phyloP scores from a whole-genome alignment of 2,888 invertebrate species.

The Holacanthella duospinosa region DNA sequence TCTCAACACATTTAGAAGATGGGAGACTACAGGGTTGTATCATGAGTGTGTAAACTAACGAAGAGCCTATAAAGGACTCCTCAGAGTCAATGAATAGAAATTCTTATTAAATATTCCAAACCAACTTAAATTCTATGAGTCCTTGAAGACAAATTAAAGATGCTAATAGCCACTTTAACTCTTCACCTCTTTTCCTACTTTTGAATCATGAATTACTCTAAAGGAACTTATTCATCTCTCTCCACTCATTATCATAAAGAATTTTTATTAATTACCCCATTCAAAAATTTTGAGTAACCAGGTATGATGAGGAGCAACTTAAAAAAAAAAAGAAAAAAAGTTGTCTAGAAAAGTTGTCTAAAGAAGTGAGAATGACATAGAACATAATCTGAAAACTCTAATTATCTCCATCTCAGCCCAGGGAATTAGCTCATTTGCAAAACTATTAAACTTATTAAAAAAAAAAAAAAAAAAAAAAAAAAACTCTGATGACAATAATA shows the following conservation, averaged over 20 bases:
- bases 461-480: not conserved
- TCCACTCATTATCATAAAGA: not conserved
- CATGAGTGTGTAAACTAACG: too few relatives aligned
- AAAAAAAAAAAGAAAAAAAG: too few relatives aligned
- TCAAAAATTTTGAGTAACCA: too few relatives aligned
- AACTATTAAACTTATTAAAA: too few relatives aligned
- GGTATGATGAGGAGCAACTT: too few relatives aligned
- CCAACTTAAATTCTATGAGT: not conserved
- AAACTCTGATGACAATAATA: not conserved
- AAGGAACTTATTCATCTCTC: conserved; percentile 3
- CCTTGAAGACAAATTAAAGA: not conserved
- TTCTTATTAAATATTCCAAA: conserved; percentile 1
- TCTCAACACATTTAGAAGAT: too few relatives aligned
- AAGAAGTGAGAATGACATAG: not conserved
- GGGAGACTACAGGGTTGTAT: too few relatives aligned
- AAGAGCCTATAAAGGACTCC: too few relatives aligned
- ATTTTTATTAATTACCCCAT: too few relatives aligned
- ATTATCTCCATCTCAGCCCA: not conserved
- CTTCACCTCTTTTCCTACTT: not conserved
- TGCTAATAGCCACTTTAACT: conserved; percentile 4
- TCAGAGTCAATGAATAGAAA: not conserved
- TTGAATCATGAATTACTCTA: not conserved
- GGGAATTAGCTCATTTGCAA: not conserved
- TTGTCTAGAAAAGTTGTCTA: too few relatives aligned
- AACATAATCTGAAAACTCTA: not conserved